Percentiles rank a stretch among this genome's conserved stretches.
Conservation (phyloP, 2,113 vertebrate genomes). For the Galemys pyrenaicus region DNA sequence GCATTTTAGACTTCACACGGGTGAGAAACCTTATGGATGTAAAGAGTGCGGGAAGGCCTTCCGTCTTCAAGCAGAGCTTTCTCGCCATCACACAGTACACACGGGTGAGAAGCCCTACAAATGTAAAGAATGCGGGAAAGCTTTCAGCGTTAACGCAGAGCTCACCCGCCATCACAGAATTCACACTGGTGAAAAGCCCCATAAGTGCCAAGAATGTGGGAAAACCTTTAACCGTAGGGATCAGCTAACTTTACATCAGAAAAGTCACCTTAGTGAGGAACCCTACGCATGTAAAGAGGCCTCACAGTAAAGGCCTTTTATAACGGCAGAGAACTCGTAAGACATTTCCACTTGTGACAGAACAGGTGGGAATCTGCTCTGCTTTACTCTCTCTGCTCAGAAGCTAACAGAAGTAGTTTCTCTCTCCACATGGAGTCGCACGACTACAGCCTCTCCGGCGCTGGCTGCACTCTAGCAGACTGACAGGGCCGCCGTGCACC, state of each 20-base stretch:
- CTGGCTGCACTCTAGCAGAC: not conserved
- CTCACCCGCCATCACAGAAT: conserved; percentile 45
- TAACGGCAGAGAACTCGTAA: conserved; percentile 2
- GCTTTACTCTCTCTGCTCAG: not conserved
- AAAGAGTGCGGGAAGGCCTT: conserved; percentile 46
- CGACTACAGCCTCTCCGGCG: not conserved
- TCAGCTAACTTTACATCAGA: conserved; percentile 60
- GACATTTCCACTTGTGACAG: not conserved
- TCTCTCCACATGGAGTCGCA: not conserved
- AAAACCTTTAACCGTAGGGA: conserved; percentile 62
- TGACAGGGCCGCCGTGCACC: not conserved
- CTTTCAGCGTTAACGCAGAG: not conserved
- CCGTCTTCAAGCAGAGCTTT: conserved; percentile 22
- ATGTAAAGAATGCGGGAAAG: conserved; percentile 46
- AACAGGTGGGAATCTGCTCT: conserved; percentile 5
- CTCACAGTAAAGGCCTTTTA: conserved; percentile 10
- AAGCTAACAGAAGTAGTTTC: not conserved
- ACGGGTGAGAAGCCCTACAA: conserved; percentile 58
- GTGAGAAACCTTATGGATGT: conserved; percentile 62
- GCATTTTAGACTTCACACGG: conserved; percentile 65
- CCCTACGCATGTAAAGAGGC: not conserved
- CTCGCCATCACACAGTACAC: conserved; percentile 50
- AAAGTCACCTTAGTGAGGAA: conserved; percentile 52
- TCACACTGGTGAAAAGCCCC: conserved; percentile 53
- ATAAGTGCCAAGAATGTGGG: conserved; percentile 52